Base-by-base conservation (phyloP, 30 jellyfish, hydroid and myxozoan species). In the Hydractinia echinata region DNA sequence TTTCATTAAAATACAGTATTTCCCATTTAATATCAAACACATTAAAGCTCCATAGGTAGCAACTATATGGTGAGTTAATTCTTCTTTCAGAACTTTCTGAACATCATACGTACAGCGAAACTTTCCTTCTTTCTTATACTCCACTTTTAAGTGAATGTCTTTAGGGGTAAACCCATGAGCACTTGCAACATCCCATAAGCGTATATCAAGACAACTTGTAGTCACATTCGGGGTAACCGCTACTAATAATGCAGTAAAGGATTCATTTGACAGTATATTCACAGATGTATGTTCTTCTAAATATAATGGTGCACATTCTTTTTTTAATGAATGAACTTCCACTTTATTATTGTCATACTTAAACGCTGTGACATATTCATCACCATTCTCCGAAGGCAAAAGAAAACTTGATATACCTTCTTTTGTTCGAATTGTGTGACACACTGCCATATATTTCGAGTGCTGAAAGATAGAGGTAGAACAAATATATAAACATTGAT, bases 291-390 rank as follows among this genome's bases (percentile, higher is more conserved):
- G 66, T 79, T 90, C 97, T 60, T 90, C 97, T 72, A 90, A 77
- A 61, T 84, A 80, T 48, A 90, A 84, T 14, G 97, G 97, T 4
- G 95, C 86, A 82, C 92, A 85, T 55, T 85, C 97, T 60, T 77
- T 87, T 82, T 85, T 90, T 62, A 85, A 61, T 44, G 76, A 78
- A 72, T 90, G 97, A 51, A 85, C 97, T 77, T 90, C 97, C 50
- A 67, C 61, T 79, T 82, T 90, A 48, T 70, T 81, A 86, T 85
- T 89, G 11, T 56, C 51, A 71, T 90, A 90, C 69, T 72, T 83
- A 67, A 90, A 85, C 5, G 95, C 97, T 30, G 94, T n/a, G 52
- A 77, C 86, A 67, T 51, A 56, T 30, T 85, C 89, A 20, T 85
- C 89, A 51, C 88, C 95, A 48, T 79, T 61, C 53, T 82, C 86